A percentile compares a stretch with the other conserved stretches of the same genome.
Evolutionary conservation across 1,140 invertebrate genomes (phyloP).

Genomic region (Rhagoletis pomonella): DNA sequence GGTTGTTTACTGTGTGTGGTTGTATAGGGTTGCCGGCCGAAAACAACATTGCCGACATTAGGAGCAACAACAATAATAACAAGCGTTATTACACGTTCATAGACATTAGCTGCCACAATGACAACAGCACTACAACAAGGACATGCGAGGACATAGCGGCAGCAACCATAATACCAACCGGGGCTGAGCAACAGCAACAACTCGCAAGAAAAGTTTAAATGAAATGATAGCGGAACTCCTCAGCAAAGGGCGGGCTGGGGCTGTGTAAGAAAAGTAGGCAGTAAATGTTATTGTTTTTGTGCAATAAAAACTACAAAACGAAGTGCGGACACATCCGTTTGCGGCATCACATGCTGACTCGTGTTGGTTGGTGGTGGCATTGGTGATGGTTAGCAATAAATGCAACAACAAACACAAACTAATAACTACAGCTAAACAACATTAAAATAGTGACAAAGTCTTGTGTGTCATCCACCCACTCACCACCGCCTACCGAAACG

Average conservation of each 20-base stretch:
- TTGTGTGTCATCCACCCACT: constrained; percentile 2
- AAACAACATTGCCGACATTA: constrained; percentile 51
- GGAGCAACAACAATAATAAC: constrained; percentile 13
- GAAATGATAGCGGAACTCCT: constrained; percentile 4
- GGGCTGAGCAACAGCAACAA: background rate
- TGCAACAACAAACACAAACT: constrained; percentile 41
- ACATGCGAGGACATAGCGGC: too few species aligned
- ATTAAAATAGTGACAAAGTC: constrained; percentile 27
- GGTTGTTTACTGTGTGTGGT: background rate
- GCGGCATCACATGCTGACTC: background rate
- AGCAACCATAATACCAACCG: too few species aligned
- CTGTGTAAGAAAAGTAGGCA: constrained; percentile 19
- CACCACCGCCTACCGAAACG: too few species aligned
- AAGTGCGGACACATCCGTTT: constrained; percentile 14
- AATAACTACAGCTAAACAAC: background rate
- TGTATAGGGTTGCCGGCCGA: background rate
- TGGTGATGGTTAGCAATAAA: background rate
- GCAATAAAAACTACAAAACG: constrained; percentile 38
- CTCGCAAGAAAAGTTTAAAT: constrained; percentile 34
- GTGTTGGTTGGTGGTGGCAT: too few species aligned
- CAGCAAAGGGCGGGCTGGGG: too few species aligned
- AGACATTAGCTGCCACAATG: constrained; percentile 10
- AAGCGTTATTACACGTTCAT: constrained; percentile 25
- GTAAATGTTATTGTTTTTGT: constrained; percentile 51
- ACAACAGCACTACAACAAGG: constrained; percentile 42